Evolutionary conservation across 2,797 vertebrate species (phyloP), one percentile per base, ranked within the genome.

Genomic region (Petrocephalus schoutedeni): DNA sequence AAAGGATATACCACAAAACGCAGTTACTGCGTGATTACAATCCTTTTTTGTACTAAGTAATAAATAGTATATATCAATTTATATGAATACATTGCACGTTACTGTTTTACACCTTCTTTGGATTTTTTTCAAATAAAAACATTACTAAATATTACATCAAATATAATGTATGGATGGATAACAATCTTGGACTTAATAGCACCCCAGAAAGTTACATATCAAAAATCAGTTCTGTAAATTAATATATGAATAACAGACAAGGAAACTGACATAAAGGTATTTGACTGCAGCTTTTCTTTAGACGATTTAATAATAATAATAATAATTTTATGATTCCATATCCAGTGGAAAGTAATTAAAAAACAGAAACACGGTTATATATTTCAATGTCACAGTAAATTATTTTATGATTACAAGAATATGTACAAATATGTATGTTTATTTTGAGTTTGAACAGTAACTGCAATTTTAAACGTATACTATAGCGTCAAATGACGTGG

Each of bases 211-310:
- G 64, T 71, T 71, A 71, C 14, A 71, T 32, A 71, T 71, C 28
- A 71, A 14, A 19, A 77, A 77, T 45, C 4, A 74, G 14, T 74
- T 74, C 67, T n/a, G 71, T 77, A 77, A 77, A 77, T 77, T 36
- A 77, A 45, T 77, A 71, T 71, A 71, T 71, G 64, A 71, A 71
- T 71, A 32, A 71, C 64, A 71, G 32, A 71, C 28, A 71, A 71
- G 10, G 14, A 23, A 36, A 32, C 5, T 71, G 23, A 71, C 23
- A 71, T 32, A 71, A 32, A 71, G 12, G 64, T 12, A 71, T 71
- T 32, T 71, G 64, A 71, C 64, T 71, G 64, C 64, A 14, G 28
- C 61, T 71, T 71, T 71, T 71, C 64, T 32, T 71, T 32, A 36
- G 64, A 6, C 64, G 12, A 71, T 71, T 12, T 28, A 41, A 16